Evolutionary conservation across 1,140 invertebrate genomes (phyloP).

Genomic region (Calosoma granatense): DNA sequence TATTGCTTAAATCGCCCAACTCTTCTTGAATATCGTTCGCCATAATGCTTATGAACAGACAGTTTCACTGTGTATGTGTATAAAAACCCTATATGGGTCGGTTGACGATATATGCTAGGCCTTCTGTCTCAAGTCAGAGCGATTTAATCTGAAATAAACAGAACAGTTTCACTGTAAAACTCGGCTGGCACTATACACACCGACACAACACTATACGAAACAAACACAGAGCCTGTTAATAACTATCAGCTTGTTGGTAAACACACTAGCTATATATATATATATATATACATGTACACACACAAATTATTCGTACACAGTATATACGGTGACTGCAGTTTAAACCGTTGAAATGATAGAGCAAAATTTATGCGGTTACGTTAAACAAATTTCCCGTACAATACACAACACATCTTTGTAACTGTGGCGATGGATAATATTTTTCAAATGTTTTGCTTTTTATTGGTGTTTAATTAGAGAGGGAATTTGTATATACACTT

Average conservation of each 20-base stretch:
- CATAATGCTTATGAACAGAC: constrained; percentile 21
- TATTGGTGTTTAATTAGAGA: not conserved
- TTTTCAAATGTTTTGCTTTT: not conserved
- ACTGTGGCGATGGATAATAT: not conserved
- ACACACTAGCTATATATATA: not conserved
- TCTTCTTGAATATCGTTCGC: constrained; percentile 24
- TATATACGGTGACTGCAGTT: not conserved
- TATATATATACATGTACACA: not conserved
- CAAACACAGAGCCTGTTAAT: no score
- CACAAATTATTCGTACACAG: not conserved
- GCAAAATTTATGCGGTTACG: constrained; percentile 1
- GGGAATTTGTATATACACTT: constrained; percentile 23
- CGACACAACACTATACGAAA: no score
- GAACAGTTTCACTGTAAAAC: no score
- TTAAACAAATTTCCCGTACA: not conserved
- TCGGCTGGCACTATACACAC: no score
- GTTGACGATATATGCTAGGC: not conserved
- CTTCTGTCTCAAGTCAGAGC: not conserved
- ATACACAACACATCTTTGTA: not conserved
- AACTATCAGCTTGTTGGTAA: no score
- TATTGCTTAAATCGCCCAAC: constrained; percentile 24
- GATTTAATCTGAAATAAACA: constrained; percentile 1
- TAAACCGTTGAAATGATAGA: constrained; percentile 7
- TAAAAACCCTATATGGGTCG: constrained; percentile 21
- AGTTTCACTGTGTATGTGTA: constrained; percentile 22